A percentile compares a stretch with the other conserved stretches of the same genome.
phyloP scores from a whole-genome alignment of 2,113 vertebrate species.

The Gambusia affinis region DNA sequence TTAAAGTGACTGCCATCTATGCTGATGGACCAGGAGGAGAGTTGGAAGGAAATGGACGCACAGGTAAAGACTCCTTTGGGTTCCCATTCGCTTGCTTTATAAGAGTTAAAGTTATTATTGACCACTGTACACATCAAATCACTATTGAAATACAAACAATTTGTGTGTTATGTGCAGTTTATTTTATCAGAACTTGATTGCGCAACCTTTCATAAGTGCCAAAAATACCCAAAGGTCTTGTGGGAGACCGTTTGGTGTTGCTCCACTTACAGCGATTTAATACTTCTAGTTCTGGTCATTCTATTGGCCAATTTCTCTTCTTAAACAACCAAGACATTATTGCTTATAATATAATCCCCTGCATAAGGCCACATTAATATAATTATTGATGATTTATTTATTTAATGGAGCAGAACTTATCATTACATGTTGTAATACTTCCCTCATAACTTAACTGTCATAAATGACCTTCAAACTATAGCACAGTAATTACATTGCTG shows the following conservation, averaged over 20 bases:
- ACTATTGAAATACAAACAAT: not conserved
- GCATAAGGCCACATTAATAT: slow-evolving; percentile 2
- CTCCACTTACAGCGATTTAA: slow-evolving; percentile 33
- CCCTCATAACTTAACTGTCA: slow-evolving; percentile 12
- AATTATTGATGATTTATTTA: not conserved
- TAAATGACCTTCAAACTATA: slow-evolving; percentile 14
- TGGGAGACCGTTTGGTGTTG: slow-evolving; percentile 50
- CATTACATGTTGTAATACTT: slow-evolving; percentile 3
- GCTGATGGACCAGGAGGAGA: slow-evolving; percentile 91
- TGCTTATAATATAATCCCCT: slow-evolving; percentile 9
- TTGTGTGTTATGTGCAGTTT: not conserved
- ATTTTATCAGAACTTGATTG: slow-evolving; percentile 29
- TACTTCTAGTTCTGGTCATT: slow-evolving; percentile 21
- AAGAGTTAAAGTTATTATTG: not conserved
- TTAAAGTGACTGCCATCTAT: slow-evolving; percentile 91
- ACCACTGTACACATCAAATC: slow-evolving; percentile 2
- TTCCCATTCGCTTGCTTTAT: not conserved
- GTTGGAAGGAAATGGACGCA: slow-evolving; percentile 89
- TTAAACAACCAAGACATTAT: slow-evolving; percentile 33
- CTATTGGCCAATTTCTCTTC: slow-evolving; percentile 34
- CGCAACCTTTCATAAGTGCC: slow-evolving; percentile 32
- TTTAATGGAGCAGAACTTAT: slow-evolving; percentile 35
- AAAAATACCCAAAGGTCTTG: slow-evolving; percentile 23
- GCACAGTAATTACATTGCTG: slow-evolving; percentile 30
- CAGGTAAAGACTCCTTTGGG: slow-evolving; percentile 77